These are phyloP conservation scores for Sinocyclocheilus anshuiensis DNA, from an alignment of 2,113 vertebrate species.

Conservation along the genomic window DNA sequence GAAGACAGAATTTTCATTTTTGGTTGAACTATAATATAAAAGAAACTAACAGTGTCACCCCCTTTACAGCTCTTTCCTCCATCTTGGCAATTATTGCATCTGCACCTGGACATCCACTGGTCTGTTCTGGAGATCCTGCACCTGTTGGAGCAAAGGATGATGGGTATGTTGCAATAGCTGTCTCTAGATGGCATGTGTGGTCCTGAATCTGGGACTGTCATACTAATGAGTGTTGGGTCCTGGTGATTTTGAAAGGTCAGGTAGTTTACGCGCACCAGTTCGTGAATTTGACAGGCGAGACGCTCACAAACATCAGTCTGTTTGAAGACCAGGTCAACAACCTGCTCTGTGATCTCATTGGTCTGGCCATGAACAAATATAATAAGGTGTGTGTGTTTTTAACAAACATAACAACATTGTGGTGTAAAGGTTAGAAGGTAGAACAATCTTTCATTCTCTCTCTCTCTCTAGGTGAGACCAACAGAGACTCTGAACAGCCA, in stretches of 20 bases:
- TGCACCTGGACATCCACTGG: conserved; percentile 93
- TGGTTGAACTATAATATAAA: too few relatives aligned
- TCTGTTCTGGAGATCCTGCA: conserved; percentile 89
- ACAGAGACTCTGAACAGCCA: conserved; percentile 83
- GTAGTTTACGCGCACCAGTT: conserved; percentile 89
- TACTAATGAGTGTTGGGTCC: not conserved
- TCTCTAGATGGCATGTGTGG: not conserved
- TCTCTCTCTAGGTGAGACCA: conserved; percentile 81
- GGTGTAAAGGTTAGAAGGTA: not conserved
- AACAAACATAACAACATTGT: not conserved
- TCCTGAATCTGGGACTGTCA: not conserved
- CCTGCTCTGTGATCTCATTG: conserved; percentile 87
- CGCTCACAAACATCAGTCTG: conserved; percentile 86
- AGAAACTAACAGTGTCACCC: not conserved
- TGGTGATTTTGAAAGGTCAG: conserved; percentile 79
- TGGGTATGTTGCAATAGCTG: conserved; percentile 73
- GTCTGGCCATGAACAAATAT: conserved; percentile 84
- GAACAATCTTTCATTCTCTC: conserved; percentile 17
- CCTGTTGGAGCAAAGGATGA: conserved; percentile 84
- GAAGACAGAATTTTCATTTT: too few relatives aligned
- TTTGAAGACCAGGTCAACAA: conserved; percentile 90
- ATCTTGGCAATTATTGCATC: conserved; percentile 94
- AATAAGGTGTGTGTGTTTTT: conserved; percentile 81
- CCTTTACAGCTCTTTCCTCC: conserved; percentile 85
- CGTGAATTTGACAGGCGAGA: conserved; percentile 88